Evolutionary conservation across 1,140 invertebrate genomes (phyloP), one percentile per base, ranked within the genome.

Genomic region (Ceratina calcarata): DNA sequence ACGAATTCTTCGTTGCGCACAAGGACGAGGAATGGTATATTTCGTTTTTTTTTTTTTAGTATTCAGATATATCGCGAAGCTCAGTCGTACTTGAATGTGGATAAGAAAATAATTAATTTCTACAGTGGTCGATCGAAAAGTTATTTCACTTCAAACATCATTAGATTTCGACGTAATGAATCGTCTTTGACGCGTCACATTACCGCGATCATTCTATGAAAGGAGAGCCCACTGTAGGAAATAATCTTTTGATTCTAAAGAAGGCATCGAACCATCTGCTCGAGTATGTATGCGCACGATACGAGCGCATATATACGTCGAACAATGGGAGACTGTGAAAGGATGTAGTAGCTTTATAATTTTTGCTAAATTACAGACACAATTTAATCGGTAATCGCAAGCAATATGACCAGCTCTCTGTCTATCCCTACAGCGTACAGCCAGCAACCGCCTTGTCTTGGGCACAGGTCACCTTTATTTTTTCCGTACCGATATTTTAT

Each of bases 1-100:
- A 99, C 93, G 98, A 99, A 92, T 99, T 99, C 94, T 99, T 99
- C 94, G 96, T 99, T 88, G 96, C 96, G 51, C 99, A 99, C 94
- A 99, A 99, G 94, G 99, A 99, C 91, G 99, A 99, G 93, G 99
- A 99, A 96, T 99, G 99, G 99, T 99, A 95, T 82, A 80, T 85
- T 72, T 78, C 67, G 53, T 71, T 62, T 72, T 58, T 32, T 72
- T 58, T 32, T 60, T 24, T 53, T 15, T 49, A 49, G 7, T 69
- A 57, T 53, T 67, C 37, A 18, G 12, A 49, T 18, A 6, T 22
- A 20, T n/a, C 27, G 20, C 37, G 53, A 61, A 80, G 64, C 64
- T 76, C 77, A 61, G 60, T 45, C 73, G 49, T 80, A 68, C 73
- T 68, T 60, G 22, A 80, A 67, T 75, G 64, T 61, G 72, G 57